Percentiles rank a stretch among this genome's conserved stretches.
Evolutionary conservation across 92 coral and sea anemone genomes (phyloP).

Genomic region (Epizoanthus scotinus): DNA sequence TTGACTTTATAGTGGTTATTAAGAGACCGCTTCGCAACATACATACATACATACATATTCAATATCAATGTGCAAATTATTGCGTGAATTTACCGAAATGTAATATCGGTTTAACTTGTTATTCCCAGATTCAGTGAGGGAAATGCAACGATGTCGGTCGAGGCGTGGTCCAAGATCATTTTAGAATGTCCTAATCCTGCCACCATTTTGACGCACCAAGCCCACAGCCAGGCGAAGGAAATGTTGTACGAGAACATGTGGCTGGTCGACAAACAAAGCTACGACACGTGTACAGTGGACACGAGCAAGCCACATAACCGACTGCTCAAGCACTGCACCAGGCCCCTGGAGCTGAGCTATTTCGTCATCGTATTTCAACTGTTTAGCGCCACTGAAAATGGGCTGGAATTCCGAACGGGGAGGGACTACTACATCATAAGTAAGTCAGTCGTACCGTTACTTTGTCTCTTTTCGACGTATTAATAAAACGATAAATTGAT

Average conservation of each 20-base stretch:
- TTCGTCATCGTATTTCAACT: background rate
- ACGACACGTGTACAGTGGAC: conserved; percentile 12
- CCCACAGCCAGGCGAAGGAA: background rate
- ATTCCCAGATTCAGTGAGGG: background rate
- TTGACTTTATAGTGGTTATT: no score
- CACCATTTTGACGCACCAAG: background rate
- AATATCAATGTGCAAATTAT: no score
- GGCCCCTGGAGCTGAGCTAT: background rate
- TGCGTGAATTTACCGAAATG: no score
- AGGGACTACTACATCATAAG: conserved; percentile 14
- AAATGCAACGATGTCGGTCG: background rate
- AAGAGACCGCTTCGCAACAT: no score
- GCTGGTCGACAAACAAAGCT: conserved; percentile 20
- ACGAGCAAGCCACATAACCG: background rate
- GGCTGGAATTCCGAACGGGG: background rate
- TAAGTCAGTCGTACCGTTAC: background rate
- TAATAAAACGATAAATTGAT: no score
- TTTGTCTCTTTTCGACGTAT: no score
- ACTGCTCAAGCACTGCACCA: background rate
- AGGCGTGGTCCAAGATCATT: conserved; percentile 8
- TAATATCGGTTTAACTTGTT: background rate
- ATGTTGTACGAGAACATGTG: conserved; percentile 24
- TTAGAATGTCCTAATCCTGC: conserved; percentile 18
- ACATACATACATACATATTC: no score
- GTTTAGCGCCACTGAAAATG: background rate